Percentiles rank a stretch among this genome's conserved stretches.
Evolutionary conservation across 2,888 invertebrate genomes (phyloP).

Genomic region (Synergus itoensis): DNA sequence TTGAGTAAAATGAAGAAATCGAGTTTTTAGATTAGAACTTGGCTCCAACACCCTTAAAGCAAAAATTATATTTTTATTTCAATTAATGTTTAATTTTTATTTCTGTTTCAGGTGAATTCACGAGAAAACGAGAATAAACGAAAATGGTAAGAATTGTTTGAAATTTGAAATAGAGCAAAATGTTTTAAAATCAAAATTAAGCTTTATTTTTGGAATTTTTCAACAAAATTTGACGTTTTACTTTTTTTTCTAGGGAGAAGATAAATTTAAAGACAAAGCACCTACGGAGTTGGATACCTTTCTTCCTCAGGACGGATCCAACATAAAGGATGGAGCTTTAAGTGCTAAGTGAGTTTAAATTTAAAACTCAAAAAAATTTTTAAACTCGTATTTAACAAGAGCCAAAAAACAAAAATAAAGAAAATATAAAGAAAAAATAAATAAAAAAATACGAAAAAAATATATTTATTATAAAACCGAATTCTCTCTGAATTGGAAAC

Average conservation of each 20-base stretch:
- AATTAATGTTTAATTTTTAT: not conserved
- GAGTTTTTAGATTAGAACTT: too few species aligned
- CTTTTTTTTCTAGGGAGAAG: constrained; percentile 14
- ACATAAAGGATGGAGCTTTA: constrained; percentile 70
- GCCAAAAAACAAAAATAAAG: too few species aligned
- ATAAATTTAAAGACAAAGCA: constrained; percentile 61
- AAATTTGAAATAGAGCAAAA: not conserved
- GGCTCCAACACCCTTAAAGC: too few species aligned
- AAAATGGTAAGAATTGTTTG: constrained; percentile 53
- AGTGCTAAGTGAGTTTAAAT: constrained; percentile 68
- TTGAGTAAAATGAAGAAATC: too few species aligned
- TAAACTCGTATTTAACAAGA: too few species aligned
- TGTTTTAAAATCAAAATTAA: not conserved
- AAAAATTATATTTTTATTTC: not conserved
- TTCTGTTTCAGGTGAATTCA: constrained; percentile 50
- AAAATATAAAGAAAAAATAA: too few species aligned
- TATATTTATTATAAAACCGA: too few species aligned
- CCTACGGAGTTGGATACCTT: constrained; percentile 91
- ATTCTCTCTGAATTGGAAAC: too few species aligned
- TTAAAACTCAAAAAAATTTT: too few species aligned
- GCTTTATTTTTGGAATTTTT: not conserved
- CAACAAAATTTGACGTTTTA: not conserved
- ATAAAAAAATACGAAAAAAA: too few species aligned
- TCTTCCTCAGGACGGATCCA: constrained; percentile 85
- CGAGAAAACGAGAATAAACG: not conserved